Conservation (phyloP, 1,140 invertebrate species). For the Olivierus martensii region DNA sequence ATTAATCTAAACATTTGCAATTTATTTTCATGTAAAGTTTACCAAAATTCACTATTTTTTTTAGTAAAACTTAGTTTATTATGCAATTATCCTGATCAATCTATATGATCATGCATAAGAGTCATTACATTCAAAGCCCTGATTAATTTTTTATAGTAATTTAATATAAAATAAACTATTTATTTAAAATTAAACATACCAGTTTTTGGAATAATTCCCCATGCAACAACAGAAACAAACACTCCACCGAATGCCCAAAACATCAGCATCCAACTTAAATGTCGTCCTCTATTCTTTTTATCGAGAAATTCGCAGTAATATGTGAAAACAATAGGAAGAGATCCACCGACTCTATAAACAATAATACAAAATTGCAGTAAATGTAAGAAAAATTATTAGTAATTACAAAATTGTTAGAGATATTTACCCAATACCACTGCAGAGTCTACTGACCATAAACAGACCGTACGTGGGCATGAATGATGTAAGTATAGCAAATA, state of each 20-base stretch:
- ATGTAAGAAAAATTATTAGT: neutral
- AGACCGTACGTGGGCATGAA: slow-evolving; percentile 32
- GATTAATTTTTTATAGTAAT: too few species aligned
- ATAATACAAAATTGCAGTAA: neutral
- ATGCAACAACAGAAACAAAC: slow-evolving; percentile 59
- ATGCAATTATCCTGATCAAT: too few species aligned
- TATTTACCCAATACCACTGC: slow-evolving; percentile 38
- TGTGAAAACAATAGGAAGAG: slow-evolving; percentile 87
- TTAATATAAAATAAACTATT: too few species aligned
- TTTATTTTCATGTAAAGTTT: too few species aligned
- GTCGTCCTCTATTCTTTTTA: slow-evolving; percentile 69
- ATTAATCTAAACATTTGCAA: too few species aligned
- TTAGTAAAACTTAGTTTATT: too few species aligned
- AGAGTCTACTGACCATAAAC: slow-evolving; percentile 32
- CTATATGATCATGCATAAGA: too few species aligned
- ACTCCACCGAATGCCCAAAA: slow-evolving; percentile 85
- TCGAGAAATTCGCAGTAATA: slow-evolving; percentile 92
- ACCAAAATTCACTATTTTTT: too few species aligned
- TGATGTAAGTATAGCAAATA: slow-evolving; percentile 32
- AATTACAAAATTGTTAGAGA: too few species aligned
- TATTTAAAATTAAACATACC: too few species aligned
- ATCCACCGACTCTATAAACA: slow-evolving; percentile 74
- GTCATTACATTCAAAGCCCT: too few species aligned
- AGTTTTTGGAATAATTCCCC: slow-evolving; percentile 44
- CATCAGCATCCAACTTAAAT: slow-evolving; percentile 81